A percentile compares a stretch with the other conserved stretches of the same genome.
Conservation (phyloP, 2,113 vertebrate genomes). For the Acrocephalus kingi region DNA sequence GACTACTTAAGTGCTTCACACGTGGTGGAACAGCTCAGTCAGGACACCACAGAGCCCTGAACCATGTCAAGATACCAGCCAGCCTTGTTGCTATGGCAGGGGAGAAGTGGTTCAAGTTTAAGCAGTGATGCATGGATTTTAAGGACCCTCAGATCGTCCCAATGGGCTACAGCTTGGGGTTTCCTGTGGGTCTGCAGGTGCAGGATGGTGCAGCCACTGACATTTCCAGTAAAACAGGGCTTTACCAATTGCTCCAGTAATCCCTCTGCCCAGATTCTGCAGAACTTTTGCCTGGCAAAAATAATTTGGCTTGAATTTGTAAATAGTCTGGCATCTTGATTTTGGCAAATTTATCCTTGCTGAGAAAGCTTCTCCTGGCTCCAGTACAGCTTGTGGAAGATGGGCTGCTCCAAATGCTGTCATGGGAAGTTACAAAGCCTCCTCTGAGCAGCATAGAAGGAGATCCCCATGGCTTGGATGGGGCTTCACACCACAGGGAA, state of each 20-base stretch:
- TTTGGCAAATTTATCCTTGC: not conserved
- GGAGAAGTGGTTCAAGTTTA: not conserved
- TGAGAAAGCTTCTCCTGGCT: not conserved
- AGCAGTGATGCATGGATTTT: not conserved
- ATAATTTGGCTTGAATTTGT: not conserved
- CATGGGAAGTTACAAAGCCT: not conserved
- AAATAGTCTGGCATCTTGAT: not conserved
- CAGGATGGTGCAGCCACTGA: not conserved
- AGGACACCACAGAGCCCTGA: not conserved
- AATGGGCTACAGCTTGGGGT: not conserved
- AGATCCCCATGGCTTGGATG: accelerated
- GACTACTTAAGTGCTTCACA: not conserved
- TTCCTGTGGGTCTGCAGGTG: accelerated
- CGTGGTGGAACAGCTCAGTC: accelerated
- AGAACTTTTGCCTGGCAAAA: not conserved
- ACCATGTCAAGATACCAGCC: not conserved
- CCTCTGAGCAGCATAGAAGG: not conserved
- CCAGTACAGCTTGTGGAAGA: not conserved
- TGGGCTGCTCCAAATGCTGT: not conserved
- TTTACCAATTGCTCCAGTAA: not conserved
- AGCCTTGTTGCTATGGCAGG: not conserved
- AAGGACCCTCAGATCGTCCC: not conserved
- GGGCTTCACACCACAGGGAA: not conserved
- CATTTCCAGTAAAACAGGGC: not conserved
- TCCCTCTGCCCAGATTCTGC: not conserved